Evolutionary conservation across 2,113 vertebrate species (phyloP).

Genomic region (Tachycineta bicolor): DNA sequence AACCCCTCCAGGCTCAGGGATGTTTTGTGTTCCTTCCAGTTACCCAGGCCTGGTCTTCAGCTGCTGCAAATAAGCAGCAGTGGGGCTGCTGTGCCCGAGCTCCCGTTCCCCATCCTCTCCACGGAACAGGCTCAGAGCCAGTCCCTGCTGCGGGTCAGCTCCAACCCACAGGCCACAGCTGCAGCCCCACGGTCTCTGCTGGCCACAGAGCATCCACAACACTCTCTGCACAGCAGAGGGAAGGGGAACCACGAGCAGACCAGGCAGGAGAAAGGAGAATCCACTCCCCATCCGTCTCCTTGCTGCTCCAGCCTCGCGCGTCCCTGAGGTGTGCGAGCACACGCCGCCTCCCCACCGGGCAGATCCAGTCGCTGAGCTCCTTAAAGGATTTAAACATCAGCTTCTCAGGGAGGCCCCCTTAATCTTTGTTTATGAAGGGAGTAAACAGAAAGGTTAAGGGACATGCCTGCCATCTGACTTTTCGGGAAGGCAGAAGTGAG

Average conservation of each 20-base stretch:
- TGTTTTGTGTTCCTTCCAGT: not conserved
- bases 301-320: fast-evolving
- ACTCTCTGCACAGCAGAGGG: not conserved
- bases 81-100: not conserved
- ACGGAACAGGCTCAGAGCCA: not conserved
- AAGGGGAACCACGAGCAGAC: not conserved
- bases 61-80: not conserved
- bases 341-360: fast-evolving
- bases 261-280: not conserved
- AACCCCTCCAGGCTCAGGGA: conserved; percentile 1
- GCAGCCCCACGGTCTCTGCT: not conserved
- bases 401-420: not conserved
- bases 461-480: not conserved
- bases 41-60: not conserved
- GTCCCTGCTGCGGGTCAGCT: not conserved
- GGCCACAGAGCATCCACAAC: not conserved
- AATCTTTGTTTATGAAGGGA: not conserved
- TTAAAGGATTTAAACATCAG: not conserved
- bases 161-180: conserved; percentile 38
- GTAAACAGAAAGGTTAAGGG: conserved; percentile 20
- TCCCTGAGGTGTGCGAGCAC: not conserved
- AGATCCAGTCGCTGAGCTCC: not conserved
- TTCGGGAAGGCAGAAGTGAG: not conserved
- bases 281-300: fast-evolving
- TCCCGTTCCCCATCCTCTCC: not conserved